Conservation (phyloP, 2,113 vertebrate species). For the Brachyistius frenatus region DNA sequence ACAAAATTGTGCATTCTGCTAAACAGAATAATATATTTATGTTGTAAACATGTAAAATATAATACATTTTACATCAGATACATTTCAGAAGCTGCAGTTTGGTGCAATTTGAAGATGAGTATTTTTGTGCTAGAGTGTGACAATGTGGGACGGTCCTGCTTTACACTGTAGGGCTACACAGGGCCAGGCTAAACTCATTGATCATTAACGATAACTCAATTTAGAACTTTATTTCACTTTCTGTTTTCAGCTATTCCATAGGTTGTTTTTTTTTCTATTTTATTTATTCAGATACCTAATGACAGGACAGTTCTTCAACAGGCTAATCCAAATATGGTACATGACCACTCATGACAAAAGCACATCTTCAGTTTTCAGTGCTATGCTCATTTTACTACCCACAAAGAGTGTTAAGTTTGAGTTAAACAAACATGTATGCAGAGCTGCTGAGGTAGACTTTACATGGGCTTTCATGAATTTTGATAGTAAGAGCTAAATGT, state of each 20-base stretch:
- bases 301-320: background rate
- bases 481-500: slow-evolving; percentile 36
- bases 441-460: background rate
- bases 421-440: background rate
- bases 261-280: background rate
- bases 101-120: slow-evolving; percentile 47
- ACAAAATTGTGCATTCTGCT: slow-evolving; percentile 34
- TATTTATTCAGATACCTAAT: background rate
- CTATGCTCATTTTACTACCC: background rate
- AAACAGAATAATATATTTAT: slow-evolving; percentile 57
- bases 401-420: too few species aligned
- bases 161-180: background rate
- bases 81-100: slow-evolving; percentile 48
- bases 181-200: slow-evolving; percentile 4
- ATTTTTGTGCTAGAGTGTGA: slow-evolving; percentile 48
- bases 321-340: background rate
- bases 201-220: too few species aligned
- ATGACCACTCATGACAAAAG: background rate
- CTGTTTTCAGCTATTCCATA: background rate
- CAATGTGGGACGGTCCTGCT: slow-evolving; percentile 46
- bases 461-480: background rate
- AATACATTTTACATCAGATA: slow-evolving; percentile 47
- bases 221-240: background rate
- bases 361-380: background rate
- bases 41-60: slow-evolving; percentile 71